These are phyloP conservation scores for Zaprionus kolodkinae DNA, from an alignment of 1,140 invertebrate species.

Conservation along the genomic window DNA sequence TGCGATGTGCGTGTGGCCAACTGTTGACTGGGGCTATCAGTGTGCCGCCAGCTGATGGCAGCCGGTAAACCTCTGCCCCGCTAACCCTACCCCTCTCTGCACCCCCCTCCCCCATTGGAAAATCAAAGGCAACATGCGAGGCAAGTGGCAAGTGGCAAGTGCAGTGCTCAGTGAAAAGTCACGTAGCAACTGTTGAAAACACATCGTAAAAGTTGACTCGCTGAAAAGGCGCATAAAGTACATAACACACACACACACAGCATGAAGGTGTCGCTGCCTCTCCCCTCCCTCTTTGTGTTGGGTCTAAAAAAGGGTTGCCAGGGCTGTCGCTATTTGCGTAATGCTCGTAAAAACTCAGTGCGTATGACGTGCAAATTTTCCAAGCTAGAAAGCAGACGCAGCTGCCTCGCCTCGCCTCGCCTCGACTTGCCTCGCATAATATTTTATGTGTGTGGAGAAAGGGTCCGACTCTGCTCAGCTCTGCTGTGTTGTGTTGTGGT, in stretches of 20 bases:
- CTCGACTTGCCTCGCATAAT: constrained; percentile 31
- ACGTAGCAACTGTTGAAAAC: constrained; percentile 79
- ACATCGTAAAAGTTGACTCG: constrained; percentile 77
- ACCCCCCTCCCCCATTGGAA: not conserved
- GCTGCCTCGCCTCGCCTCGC: too few species aligned
- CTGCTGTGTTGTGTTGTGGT: constrained; percentile 63
- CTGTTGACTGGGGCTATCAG: constrained; percentile 73
- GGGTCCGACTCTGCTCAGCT: constrained; percentile 21
- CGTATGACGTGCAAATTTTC: constrained; percentile 79
- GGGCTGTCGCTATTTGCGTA: constrained; percentile 32
- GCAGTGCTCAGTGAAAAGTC: constrained; percentile 71
- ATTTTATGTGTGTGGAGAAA: constrained; percentile 62
- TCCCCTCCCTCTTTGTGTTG: too few species aligned
- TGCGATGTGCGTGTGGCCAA: constrained; percentile 51
- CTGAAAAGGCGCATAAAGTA: constrained; percentile 58
- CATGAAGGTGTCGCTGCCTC: not conserved
- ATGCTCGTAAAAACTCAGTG: constrained; percentile 62
- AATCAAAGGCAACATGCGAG: constrained; percentile 55
- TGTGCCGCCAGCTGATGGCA: constrained; percentile 28
- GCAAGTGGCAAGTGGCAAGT: constrained; percentile 51
- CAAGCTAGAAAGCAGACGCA: constrained; percentile 46
- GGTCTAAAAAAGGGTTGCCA: constrained; percentile 61
- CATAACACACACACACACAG: constrained; percentile 11
- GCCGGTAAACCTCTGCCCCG: not conserved
- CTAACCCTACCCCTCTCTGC: not conserved